Base-by-base conservation (phyloP, 2,113 vertebrate species). In the Prionailurus bengalensis region DNA sequence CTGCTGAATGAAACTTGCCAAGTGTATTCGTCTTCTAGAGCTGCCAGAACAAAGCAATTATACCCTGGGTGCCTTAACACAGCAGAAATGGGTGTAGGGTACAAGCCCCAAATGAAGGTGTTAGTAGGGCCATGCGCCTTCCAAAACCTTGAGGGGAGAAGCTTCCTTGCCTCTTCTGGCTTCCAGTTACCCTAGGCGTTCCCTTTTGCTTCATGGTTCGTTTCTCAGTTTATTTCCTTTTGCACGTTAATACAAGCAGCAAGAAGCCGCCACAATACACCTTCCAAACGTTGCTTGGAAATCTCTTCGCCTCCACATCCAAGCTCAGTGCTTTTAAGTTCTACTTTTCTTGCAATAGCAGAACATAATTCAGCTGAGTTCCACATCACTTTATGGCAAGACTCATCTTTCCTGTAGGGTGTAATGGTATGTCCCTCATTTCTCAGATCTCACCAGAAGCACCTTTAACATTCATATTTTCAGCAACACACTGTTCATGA, bases 401-500 rank as follows among this genome's bases (percentile, higher is more conserved):
- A 14, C 17, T 12, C 14, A 13, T 89, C 71, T 29, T 86, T 65
- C 45, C 33, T 74, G 55, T 25, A 45, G 7, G 29, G 29, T 23
- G 39, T 25, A 73, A 33, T 15, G 58, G 14, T 39, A 27, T 17
- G 71, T 4, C 31, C 71, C 36, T 83, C 25, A n/a, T 31, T 84
- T 71, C 7, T n/a, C 4, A 81, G 73, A 55, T 68, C 19, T 39
- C 9, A 29, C 11, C 2, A 14, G 71, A 94, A 68, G 66, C 23
- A 61, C 12, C 11, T 61, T 17, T 15, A 36, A n/a, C 1, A 1
- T 12, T 48, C 12, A 0, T 29, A 10, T 7, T 31, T 36, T 53
- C 8, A 33, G 65, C 12, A 73, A 36, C 2, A 21, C 7, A 63
- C 61, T 45, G 11, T 82, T 68, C 14, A 3, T 0, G 5, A 36